Conservation (phyloP, 2,113 vertebrate genomes). For the Rattus norvegicus region GRCr8 NC_086027.1:59900501-59901000, state of each 20-base stretch:
- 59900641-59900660: neutral
- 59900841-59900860: constrained; percentile 90
- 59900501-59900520: too few relatives aligned
- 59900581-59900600: constrained; percentile 20
- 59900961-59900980: constrained; percentile 92
- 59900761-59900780: constrained; percentile 86
- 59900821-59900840: constrained; percentile 82
- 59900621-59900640: neutral
- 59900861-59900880: constrained; percentile 90
- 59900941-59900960: constrained; percentile 88
- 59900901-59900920: constrained; percentile 89
- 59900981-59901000: constrained; percentile 89
- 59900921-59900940: constrained; percentile 88
- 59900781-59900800: constrained; percentile 92
- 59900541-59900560: constrained; percentile 61
- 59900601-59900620: neutral
- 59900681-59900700: constrained; percentile 66
- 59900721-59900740: constrained; percentile 83
- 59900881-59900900: constrained; percentile 94
- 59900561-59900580: constrained; percentile 83
- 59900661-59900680: neutral
- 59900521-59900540: too few relatives aligned
- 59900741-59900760: constrained; percentile 88
- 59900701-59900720: constrained; percentile 70
- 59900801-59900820: constrained; percentile 89